Evolutionary conservation across 2,888 invertebrate genomes (phyloP).

Genomic region (Parascotia fuliginaria): DNA sequence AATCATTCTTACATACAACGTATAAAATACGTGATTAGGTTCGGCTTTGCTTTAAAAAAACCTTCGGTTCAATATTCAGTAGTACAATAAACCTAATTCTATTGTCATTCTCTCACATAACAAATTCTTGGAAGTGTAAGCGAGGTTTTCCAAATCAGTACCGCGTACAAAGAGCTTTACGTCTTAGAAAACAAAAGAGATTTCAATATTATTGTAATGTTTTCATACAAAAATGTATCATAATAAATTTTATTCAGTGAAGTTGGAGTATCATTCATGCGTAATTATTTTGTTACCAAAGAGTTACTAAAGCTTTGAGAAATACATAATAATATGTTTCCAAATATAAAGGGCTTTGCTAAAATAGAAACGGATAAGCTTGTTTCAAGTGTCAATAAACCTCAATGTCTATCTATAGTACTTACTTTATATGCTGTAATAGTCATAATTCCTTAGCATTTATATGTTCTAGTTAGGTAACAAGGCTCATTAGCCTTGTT

Average conservation of each 20-base stretch:
- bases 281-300: too few relatives aligned
- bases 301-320: too few relatives aligned
- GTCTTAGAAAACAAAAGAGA: conserved; percentile 50
- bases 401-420: too few relatives aligned
- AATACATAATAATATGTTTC: too few relatives aligned
- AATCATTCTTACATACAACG: too few relatives aligned
- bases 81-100: conserved; percentile 27
- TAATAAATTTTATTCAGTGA: conserved; percentile 5
- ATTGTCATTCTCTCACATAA: conserved; percentile 42
- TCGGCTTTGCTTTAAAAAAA: conserved; percentile 5
- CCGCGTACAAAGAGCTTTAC: conserved; percentile 51
- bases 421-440: too few relatives aligned
- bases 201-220: conserved; percentile 51
- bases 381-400: too few relatives aligned
- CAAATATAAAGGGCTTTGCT: too few relatives aligned
- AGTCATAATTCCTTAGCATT: too few relatives aligned
- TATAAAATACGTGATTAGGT: background rate
- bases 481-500: too few relatives aligned
- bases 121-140: conserved; percentile 54
- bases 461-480: too few relatives aligned
- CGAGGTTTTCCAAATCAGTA: conserved; percentile 55
- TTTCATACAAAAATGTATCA: conserved; percentile 16
- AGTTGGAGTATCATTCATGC: background rate
- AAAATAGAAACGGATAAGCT: too few relatives aligned
- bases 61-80: conserved; percentile 22